phyloP scores from a whole-genome alignment of 2,113 vertebrate species.

The Arothron firmamentum region DNA sequence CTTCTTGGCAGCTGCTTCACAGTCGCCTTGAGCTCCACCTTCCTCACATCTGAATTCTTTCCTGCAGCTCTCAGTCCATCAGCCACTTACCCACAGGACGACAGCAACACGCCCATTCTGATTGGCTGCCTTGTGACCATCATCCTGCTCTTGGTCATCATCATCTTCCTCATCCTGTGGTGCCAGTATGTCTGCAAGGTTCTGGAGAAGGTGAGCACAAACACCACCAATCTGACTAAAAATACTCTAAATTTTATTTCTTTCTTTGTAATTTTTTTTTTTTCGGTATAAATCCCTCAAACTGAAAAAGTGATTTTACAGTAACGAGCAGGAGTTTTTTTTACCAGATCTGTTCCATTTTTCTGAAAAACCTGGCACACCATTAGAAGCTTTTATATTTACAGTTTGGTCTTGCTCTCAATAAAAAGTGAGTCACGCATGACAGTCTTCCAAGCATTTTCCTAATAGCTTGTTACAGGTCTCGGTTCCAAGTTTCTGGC shows the following conservation, averaged over 20 bases:
- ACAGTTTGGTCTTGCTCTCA: background rate
- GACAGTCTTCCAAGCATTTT: background rate
- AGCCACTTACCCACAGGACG: conserved; percentile 65
- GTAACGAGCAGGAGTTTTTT: no score
- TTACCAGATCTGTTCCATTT: no score
- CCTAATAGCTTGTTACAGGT: background rate
- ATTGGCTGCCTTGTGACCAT: conserved; percentile 90
- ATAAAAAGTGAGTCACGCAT: background rate
- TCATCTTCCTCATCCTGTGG: conserved; percentile 89
- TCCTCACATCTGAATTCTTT: background rate
- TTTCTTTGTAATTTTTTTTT: background rate
- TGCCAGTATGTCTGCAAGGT: conserved; percentile 88
- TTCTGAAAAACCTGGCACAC: no score
- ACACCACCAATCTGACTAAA: background rate
- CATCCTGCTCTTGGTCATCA: conserved; percentile 84
- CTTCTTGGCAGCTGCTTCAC: no score
- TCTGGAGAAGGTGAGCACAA: conserved; percentile 81
- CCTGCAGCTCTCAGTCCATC: conserved; percentile 45
- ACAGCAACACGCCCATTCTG: conserved; percentile 79
- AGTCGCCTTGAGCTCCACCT: background rate
- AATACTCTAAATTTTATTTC: background rate
- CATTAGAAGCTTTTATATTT: background rate
- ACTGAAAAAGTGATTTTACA: no score
- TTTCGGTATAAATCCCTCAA: no score
- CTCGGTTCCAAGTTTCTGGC: background rate